Base-by-base conservation (phyloP, 1,140 invertebrate genomes). In the Brachionus angularis region DNA sequence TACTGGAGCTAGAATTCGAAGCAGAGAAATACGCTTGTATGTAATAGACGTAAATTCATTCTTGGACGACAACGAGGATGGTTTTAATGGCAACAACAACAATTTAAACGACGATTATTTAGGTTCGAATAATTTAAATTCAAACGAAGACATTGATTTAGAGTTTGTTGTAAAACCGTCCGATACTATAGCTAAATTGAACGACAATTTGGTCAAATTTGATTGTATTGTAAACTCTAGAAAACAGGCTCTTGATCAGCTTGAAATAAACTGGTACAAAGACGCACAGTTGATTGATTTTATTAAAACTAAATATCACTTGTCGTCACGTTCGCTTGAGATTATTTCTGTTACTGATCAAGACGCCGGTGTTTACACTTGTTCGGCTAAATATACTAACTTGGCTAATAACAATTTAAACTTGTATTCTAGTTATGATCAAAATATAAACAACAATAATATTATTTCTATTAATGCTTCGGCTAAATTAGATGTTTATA, bases 191-290 rank as follows among this genome's bases (percentile, higher is more conserved):
- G 62, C 62, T 12, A 67, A 67, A 25, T 25, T 67, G 33, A 67
- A 67, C 16, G 62, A 67, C 36, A 67, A 67, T 67, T 50, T 67
- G 62, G 62, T 67, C 1, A 67, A 67, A 67, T 67, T 67, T 33
- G 62, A 67, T 36, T 67, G 62, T 36, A 67, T 67, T 18, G 62
- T 67, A 14, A 67, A 67, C 23, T 67, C 62, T 5, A 46, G 62
- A 46, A 67, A 21, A 42, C 62, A 67, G 21, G 27, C 62, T 1
- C 25, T 67, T 3, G 62, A 67, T 47, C 62, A 67, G 36, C 21
- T 67, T 3, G 62, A 67, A 67, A 67, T 67, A 46, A 67, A 46
- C 47, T 67, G 62, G 62, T 67, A 67, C 42, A 67, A 67, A 31
- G 62, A 67, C 25, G 5, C 46, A 21, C 27, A 36, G 16, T 33